Conservation (phyloP, 2,113 vertebrate genomes). For the Gymnogyps californianus region DNA sequence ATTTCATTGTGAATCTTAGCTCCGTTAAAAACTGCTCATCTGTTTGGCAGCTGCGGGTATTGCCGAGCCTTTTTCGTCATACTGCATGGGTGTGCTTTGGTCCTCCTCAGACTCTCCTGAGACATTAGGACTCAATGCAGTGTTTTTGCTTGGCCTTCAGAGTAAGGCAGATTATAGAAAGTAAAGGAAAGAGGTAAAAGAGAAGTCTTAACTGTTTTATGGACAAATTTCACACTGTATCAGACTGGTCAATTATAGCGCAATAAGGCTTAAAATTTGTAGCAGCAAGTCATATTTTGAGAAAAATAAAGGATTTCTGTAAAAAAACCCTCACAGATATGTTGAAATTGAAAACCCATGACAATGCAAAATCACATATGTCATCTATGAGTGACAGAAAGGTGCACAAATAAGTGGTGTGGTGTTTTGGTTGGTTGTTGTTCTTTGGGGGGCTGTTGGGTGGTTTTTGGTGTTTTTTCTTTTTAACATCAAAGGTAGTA, state of each 20-base stretch:
- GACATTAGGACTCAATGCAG: not conserved
- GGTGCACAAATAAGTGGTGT: not conserved
- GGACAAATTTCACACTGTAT: not conserved
- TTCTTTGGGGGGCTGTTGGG: not conserved
- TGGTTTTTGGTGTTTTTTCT: fast-evolving
- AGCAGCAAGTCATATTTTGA: not conserved
- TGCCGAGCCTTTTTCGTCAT: constrained; percentile 27
- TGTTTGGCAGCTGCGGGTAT: constrained; percentile 68
- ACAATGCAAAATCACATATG: not conserved
- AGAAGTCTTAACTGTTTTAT: not conserved
- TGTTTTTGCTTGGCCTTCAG: not conserved
- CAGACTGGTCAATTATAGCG: fast-evolving
- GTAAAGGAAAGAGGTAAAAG: not conserved
- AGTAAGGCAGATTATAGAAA: not conserved
- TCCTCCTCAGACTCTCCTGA: not conserved
- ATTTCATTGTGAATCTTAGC: constrained; percentile 63
- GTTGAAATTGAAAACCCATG: not conserved
- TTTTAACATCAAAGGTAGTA: not conserved
- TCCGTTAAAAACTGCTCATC: constrained; percentile 61
- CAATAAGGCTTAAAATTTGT: not conserved
- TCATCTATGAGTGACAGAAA: not conserved
- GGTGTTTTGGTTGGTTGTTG: not conserved
- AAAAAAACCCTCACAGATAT: not conserved
- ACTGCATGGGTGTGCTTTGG: not conserved
- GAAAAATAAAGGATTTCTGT: not conserved